Evolutionary conservation across 2,797 vertebrate genomes (phyloP), one percentile per base, ranked within the genome.

Genomic region (Meda fulgida): DNA sequence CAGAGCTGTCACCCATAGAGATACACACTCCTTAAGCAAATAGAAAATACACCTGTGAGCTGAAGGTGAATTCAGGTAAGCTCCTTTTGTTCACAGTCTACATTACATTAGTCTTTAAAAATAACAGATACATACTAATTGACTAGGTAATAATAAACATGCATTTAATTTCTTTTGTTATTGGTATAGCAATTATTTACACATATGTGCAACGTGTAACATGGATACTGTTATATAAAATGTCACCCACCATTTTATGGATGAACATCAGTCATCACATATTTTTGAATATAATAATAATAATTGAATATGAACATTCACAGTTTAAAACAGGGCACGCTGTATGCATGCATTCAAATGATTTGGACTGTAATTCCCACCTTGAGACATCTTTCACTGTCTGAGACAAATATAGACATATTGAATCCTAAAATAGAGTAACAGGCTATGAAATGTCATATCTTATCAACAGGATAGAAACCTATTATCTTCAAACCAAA

Each of bases 1-100:
- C 19, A 51, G 26, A 76, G 18, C 72, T 76, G 60, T 83, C 81
- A 66, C 6, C 60, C 23, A 75, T 14, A 75, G 71, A 73, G 58
- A 75, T 66, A 51, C 55, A 76, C 65, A 10, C 43, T 76, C 46
- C 81, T 83, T 66, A 83, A 53, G 60, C 58, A 83, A 83, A 83
- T 72, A 66, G 9, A 67, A 66, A 76, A 65, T 76, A 83, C 81
- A 77, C 43, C 72, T 67, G 72, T 67, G 60, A 76, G 23, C 43
- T 66, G 43, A 75, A 83, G 58, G 80, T 82, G 53, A 83, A 71
- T 75, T 83, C 43, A 83, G 58, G 81, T 66, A 66, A 83, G 34
- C 60, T 23, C 31, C 2, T 36, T 53, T 53, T 76, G 43, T 51
- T 65, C 31, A n/a, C 2, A 48, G 46, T 71, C 26, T 63, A n/a